Evolutionary conservation across 2,113 vertebrate species (phyloP).

Genomic region (Setophaga coronata): DNA sequence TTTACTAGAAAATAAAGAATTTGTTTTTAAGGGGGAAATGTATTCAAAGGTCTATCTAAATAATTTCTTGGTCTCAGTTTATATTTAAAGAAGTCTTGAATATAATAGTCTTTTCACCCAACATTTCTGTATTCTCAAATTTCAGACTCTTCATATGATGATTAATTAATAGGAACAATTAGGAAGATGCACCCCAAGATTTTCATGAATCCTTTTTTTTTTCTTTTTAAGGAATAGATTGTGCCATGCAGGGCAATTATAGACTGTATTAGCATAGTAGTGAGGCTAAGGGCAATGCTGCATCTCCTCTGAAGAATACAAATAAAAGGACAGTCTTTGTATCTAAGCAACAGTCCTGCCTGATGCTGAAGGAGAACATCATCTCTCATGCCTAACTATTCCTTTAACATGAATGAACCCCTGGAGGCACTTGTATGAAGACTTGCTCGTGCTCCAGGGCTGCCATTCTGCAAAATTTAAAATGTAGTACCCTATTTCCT

Average conservation of each 20-base stretch:
- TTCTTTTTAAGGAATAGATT: neutral
- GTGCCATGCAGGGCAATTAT: neutral
- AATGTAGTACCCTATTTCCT: neutral
- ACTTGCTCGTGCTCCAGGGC: neutral
- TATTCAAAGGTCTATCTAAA: neutral
- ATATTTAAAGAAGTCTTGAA: neutral
- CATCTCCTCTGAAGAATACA: neutral
- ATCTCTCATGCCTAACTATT: neutral
- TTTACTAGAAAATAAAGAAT: neutral
- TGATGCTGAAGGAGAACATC: neutral
- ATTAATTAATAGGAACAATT: neutral
- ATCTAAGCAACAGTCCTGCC: slow-evolving; percentile 6
- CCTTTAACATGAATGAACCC: neutral
- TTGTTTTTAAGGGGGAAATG: slow-evolving; percentile 2
- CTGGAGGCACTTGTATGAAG: neutral
- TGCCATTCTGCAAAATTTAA: neutral
- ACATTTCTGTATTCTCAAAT: neutral
- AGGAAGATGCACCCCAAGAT: neutral
- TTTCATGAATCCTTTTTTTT: neutral
- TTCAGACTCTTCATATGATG: neutral
- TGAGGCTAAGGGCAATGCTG: neutral
- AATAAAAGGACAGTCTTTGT: neutral
- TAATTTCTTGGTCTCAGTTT: neutral
- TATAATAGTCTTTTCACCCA: neutral
- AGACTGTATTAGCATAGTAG: neutral